These are phyloP conservation scores for Entelurus aequoreus DNA, from an alignment of 2,113 vertebrate species.

Conservation along the genomic window DNA sequence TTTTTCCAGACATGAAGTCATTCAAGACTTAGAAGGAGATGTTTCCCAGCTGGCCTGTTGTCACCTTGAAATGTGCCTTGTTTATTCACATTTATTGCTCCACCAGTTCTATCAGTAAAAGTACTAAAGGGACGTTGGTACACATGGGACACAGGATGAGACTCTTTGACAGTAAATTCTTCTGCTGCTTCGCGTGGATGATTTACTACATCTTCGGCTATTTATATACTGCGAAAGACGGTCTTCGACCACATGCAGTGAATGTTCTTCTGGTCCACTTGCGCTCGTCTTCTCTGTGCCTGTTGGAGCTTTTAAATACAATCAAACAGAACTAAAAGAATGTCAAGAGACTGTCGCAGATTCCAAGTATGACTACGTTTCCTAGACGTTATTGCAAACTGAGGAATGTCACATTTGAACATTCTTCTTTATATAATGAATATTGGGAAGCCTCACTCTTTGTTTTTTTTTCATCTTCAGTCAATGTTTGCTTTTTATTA, in stretches of 20 bases:
- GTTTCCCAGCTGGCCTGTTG: too few relatives aligned
- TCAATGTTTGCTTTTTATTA: conserved; percentile 3
- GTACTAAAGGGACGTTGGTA: not conserved
- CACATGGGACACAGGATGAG: not conserved
- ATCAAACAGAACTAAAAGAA: conserved; percentile 20
- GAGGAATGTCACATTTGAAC: conserved; percentile 17
- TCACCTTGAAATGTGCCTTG: not conserved
- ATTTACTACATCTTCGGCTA: too few relatives aligned
- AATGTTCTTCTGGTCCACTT: conserved; percentile 4
- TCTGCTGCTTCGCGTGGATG: not conserved
- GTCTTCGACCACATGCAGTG: too few relatives aligned
- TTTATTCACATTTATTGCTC: not conserved
- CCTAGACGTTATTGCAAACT: conserved; percentile 19
- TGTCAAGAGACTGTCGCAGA: conserved; percentile 18
- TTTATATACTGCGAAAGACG: too few relatives aligned
- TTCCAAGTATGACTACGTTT: conserved; percentile 16
- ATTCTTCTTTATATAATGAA: conserved; percentile 14
- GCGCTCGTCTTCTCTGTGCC: conserved; percentile 30
- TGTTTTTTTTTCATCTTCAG: not conserved
- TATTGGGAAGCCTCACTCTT: not conserved
- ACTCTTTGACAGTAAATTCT: not conserved
- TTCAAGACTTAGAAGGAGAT: too few relatives aligned
- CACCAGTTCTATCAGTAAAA: not conserved
- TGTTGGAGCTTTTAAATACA: conserved; percentile 42
- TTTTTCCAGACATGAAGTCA: too few relatives aligned